Evolutionary conservation across 2,113 vertebrate genomes (phyloP), one percentile per base, ranked within the genome.

Genomic region (Gopherus flavomarginatus): DNA sequence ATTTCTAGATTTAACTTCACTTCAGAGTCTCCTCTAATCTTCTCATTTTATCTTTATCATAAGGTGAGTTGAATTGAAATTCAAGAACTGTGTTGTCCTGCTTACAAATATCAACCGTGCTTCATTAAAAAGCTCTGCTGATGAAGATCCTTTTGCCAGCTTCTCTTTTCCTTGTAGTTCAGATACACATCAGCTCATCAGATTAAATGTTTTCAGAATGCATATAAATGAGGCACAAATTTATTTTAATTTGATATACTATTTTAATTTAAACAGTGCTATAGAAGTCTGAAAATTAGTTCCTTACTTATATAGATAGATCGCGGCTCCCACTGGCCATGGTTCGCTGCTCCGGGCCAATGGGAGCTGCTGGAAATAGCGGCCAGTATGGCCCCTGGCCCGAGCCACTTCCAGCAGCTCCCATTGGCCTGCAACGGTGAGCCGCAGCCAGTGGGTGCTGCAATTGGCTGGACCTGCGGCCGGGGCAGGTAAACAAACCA

Each of bases 181-280:
- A 54, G 93, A 88, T 79, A 92, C 56, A 93, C 8, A 85, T 5
- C 89, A 82, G 87, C 53, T 90, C 79, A 22, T 87, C 59, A 85
- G 87, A 97, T 77, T 83, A 75, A 88, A 84, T 91, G 93, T 93
- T 93, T 96, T 92, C 93, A 89, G 80, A 82, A 85, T 86, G 81
- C 85, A 88, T 95, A 87, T 56, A 93, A 95, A 95, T 95, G 95
- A 95, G 85, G 50, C 90, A 54, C 24, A 56, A 81, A 92, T 95
- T 94, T 90, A 88, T 93, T 97, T 97, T 97, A 72, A 96, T 95
- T 94, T 94, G 86, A 83, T 87, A 93, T 50, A 85, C 44, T 21
- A 84, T 91, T 96, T 92, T 77, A 96, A 96, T 89, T 78, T 56
- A 92, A 94, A 90, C 31, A 87, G 90, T 38, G 54, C 57, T 91